Evolutionary conservation across 1,140 invertebrate species (phyloP).

Genomic region (Tenebrio molitor): DNA sequence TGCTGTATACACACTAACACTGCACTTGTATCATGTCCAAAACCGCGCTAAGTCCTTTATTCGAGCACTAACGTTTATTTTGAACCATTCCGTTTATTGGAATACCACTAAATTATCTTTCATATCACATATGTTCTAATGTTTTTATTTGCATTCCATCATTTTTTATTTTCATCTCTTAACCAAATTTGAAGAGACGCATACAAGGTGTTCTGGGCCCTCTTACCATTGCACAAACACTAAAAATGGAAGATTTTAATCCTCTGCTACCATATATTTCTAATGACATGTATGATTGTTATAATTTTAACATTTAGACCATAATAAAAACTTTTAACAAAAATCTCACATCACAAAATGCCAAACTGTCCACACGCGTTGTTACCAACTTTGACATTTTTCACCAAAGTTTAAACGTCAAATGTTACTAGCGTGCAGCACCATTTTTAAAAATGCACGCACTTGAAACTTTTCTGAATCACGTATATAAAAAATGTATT

Average conservation of each 20-base stretch:
- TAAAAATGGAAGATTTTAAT: slow-evolving; percentile 53
- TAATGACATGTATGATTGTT: slow-evolving; percentile 59
- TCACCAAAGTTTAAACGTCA: slow-evolving; percentile 46
- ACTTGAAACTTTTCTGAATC: not conserved
- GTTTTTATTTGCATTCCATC: slow-evolving; percentile 67
- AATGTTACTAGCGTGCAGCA: slow-evolving; percentile 51
- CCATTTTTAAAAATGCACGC: slow-evolving; percentile 23
- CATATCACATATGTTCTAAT: slow-evolving; percentile 66
- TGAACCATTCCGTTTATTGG: slow-evolving; percentile 55
- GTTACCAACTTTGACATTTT: slow-evolving; percentile 62
- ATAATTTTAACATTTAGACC: slow-evolving; percentile 59
- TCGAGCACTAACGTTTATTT: slow-evolving; percentile 50
- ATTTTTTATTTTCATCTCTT: slow-evolving; percentile 66
- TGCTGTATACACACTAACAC: slow-evolving; percentile 61
- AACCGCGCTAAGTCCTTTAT: slow-evolving; percentile 46
- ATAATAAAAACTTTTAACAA: slow-evolving; percentile 65
- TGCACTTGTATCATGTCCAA: slow-evolving; percentile 58
- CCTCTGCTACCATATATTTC: slow-evolving; percentile 49
- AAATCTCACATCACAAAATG: slow-evolving; percentile 67
- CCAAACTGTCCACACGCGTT: slow-evolving; percentile 67
- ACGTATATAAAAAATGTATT: too few species aligned
- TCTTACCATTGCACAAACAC: slow-evolving; percentile 56
- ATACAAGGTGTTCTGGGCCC: slow-evolving; percentile 56
- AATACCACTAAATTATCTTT: slow-evolving; percentile 62
- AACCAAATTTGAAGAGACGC: slow-evolving; percentile 65